These are phyloP conservation scores for Chromis chromis DNA, from an alignment of 2,797 vertebrate genomes.

Conservation along the genomic window DNA sequence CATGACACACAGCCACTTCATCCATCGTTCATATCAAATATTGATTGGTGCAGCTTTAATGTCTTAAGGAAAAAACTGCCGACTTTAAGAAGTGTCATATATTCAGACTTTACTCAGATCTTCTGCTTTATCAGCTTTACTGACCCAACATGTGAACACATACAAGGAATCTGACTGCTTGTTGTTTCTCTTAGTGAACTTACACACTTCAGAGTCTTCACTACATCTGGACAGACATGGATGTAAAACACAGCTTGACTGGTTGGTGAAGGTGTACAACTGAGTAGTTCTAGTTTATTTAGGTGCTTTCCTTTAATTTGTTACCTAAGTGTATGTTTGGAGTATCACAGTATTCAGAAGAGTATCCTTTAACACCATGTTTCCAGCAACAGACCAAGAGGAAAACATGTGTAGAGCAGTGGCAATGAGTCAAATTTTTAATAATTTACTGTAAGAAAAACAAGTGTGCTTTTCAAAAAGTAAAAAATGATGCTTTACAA, in stretches of 20 bases:
- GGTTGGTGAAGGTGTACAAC: too few relatives aligned
- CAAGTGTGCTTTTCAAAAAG: conserved; percentile 17
- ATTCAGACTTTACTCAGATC: neutral
- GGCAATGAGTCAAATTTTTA: neutral
- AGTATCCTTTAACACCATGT: neutral
- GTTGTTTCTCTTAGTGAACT: too few relatives aligned
- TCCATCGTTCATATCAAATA: neutral
- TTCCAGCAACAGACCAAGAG: neutral
- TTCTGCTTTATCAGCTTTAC: too few relatives aligned
- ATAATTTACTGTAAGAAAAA: neutral
- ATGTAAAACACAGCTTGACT: too few relatives aligned
- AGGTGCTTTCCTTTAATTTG: neutral
- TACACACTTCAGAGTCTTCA: too few relatives aligned
- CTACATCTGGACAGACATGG: too few relatives aligned
- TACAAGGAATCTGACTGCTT: too few relatives aligned
- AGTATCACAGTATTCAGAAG: neutral
- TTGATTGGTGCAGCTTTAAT: neutral
- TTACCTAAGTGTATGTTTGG: neutral
- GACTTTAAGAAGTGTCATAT: neutral
- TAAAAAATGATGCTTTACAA: neutral
- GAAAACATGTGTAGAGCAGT: conserved; percentile 14
- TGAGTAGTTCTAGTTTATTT: neutral
- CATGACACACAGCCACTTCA: neutral
- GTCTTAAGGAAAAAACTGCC: neutral
- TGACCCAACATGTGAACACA: too few relatives aligned